Conservation (phyloP, 2,113 vertebrate genomes). For the Motacilla tschutschensis region DNA sequence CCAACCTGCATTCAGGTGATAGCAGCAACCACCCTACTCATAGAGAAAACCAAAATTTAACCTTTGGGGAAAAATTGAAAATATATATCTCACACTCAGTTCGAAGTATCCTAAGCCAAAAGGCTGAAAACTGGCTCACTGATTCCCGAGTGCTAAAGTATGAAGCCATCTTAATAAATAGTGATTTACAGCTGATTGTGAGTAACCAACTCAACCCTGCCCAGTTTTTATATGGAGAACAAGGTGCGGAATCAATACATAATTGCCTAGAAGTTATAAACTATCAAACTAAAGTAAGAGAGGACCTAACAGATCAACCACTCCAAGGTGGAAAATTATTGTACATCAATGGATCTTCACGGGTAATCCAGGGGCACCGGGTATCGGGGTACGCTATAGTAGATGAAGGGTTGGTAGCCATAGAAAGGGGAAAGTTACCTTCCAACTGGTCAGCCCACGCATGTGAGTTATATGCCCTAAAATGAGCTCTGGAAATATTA, state of each 20-base stretch:
- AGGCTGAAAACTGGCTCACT: not conserved
- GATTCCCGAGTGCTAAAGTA: not conserved
- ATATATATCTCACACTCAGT: not conserved
- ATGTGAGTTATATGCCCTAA: not conserved
- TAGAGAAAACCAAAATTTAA: not conserved
- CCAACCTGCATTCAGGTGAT: not conserved
- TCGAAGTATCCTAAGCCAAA: not conserved
- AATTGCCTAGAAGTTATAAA: not conserved
- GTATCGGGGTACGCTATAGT: not conserved
- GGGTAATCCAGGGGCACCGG: not conserved
- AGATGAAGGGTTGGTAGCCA: not conserved
- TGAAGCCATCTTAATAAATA: not conserved
- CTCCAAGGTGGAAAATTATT: not conserved
- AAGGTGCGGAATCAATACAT: not conserved
- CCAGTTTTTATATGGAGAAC: not conserved
- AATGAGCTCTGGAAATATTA: not conserved
- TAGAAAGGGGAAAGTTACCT: not conserved
- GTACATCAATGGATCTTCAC: not conserved
- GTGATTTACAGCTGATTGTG: not conserved
- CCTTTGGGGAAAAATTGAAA: not conserved
- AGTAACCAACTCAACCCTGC: not conserved
- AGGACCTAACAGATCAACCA: not conserved
- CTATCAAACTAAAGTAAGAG: not conserved
- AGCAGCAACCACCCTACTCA: not conserved
- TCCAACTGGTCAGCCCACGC: not conserved